A percentile compares a stretch with the other conserved stretches of the same genome.
Conservation (phyloP, 2,888 invertebrate species). For the Eupithecia tripunctaria region DNA sequence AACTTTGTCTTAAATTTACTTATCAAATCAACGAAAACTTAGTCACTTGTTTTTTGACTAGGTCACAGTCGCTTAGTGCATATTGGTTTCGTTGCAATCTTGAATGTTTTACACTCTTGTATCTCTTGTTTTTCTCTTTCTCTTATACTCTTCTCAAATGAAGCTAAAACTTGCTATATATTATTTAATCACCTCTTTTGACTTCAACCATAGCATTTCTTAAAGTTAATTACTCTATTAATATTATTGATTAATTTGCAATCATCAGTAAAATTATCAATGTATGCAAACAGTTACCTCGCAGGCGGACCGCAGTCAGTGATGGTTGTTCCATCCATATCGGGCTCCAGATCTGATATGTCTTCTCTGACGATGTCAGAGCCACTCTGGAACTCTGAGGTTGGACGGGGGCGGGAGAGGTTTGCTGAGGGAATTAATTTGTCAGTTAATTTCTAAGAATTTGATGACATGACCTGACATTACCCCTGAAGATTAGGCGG, state of each 20-base stretch:
- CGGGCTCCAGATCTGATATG: slow-evolving; percentile 84
- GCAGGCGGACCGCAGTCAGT: slow-evolving; percentile 88
- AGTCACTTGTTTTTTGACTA: slow-evolving; percentile 9
- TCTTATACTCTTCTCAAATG: no score
- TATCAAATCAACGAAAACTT: neutral
- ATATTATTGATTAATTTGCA: neutral
- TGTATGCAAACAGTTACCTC: slow-evolving; percentile 72
- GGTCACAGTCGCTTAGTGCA: neutral
- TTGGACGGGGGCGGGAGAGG: slow-evolving; percentile 71
- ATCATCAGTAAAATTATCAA: slow-evolving; percentile 16
- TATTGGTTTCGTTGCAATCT: neutral
- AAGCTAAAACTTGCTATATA: no score
- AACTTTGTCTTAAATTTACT: neutral
- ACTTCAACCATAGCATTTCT: no score
- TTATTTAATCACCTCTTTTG: no score
- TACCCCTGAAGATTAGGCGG: neutral
- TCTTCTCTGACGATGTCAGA: slow-evolving; percentile 85
- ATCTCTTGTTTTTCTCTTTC: no score
- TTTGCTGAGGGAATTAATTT: slow-evolving; percentile 62
- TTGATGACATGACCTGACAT: neutral
- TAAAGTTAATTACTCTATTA: neutral
- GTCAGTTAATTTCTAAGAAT: neutral
- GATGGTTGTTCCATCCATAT: slow-evolving; percentile 68
- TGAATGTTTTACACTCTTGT: neutral
- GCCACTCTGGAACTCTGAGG: slow-evolving; percentile 79